Evolutionary conservation across 2,888 invertebrate genomes (phyloP), one percentile per base, ranked within the genome.

Genomic region (Hypomecis atomaria): DNA sequence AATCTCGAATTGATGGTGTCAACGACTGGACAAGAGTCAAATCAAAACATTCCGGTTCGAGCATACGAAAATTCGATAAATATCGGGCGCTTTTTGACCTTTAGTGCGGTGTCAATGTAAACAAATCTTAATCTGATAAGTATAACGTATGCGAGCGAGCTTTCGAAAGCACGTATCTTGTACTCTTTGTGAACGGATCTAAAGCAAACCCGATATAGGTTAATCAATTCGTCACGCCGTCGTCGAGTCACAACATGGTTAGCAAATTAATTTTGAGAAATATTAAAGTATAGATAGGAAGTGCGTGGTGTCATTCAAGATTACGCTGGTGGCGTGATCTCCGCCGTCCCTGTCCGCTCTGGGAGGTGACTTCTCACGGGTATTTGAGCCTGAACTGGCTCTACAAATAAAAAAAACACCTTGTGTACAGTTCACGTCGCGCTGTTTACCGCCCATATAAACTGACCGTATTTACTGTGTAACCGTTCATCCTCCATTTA

Each of bases 401-500:
- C 85, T 75, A 88, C 88, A 91, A 92, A 92, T 87, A 91, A 89
- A 86, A 63, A 85, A 85, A 88, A 80, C 85, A 87, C 80, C 84
- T 84, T 92, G 92, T 92, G 91, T 92, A 91, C 92, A 90, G 90
- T 90, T 92, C 90, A 89, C 91, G 90, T 88, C 79, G 86, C 80
- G 79, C 73, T 90, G 89, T 91, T 91, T 89, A 84, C 90, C 83
- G 84, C 85, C 78, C 89, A 85, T 87, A 89, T 88, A 89, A 89
- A 88, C 87, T 85, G 86, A 78, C 82, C 86, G 85, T 91, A 85
- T 91, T 92, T 89, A 89, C 91, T 78, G 83, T 85, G 85, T 81
- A 83, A 82, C 86, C 88, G 86, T 85, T 90, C 88, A 90, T 89
- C 85, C 84, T 83, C 88, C 86, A 86, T 87, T 91, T 89, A 91